phyloP scores from a whole-genome alignment of 1,140 invertebrate species.

The Whitmania pigra region DNA sequence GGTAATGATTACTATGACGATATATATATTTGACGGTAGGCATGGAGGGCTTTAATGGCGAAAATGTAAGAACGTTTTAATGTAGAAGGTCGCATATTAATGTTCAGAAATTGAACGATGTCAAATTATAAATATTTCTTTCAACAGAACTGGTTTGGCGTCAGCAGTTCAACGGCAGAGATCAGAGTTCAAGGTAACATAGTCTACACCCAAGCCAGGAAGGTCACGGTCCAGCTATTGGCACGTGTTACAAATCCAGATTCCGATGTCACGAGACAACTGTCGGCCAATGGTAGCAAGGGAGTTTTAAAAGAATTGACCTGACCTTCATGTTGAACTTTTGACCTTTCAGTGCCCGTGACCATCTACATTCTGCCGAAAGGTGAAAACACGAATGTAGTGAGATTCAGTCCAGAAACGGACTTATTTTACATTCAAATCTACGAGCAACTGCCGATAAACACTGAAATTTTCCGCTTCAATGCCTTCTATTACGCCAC shows the following conservation, averaged over 20 bases:
- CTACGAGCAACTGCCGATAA: background rate
- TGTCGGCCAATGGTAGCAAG: too few species aligned
- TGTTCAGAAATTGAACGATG: too few species aligned
- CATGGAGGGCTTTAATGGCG: too few species aligned
- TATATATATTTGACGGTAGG: too few species aligned
- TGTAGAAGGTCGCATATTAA: too few species aligned
- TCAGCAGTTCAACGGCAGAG: background rate
- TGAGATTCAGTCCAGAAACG: background rate
- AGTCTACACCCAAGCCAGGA: background rate
- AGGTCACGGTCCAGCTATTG: background rate
- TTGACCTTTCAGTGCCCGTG: background rate
- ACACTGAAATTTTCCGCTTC: background rate
- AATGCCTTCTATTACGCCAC: background rate
- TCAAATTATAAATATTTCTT: too few species aligned
- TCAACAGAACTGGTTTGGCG: constrained; percentile 1
- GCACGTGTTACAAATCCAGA: background rate
- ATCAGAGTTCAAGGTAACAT: constrained; percentile 3
- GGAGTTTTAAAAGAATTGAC: too few species aligned
- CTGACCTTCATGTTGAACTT: background rate
- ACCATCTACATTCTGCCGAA: background rate
- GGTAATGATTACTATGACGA: background rate
- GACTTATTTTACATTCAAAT: background rate
- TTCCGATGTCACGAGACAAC: background rate
- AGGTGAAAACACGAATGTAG: background rate
- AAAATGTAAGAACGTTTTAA: too few species aligned